phyloP scores from a whole-genome alignment of 2,888 invertebrate species.

The Psococerastis gibbosa region DNA sequence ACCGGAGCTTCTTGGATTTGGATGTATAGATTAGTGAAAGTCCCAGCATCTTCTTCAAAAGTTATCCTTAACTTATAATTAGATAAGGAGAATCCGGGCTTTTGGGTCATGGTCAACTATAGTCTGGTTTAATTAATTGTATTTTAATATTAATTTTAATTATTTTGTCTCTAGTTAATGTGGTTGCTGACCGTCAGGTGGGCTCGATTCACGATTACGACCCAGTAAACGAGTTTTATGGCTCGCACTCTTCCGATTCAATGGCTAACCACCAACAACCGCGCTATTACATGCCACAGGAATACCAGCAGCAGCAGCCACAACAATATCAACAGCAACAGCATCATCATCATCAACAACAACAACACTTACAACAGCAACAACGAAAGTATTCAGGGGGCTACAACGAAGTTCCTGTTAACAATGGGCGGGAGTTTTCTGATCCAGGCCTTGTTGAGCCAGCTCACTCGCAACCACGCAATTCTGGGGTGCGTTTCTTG shows the following conservation, averaged over 20 bases:
- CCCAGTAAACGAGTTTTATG: slow-evolving; percentile 77
- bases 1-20: no score
- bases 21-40: no score
- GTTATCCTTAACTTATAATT: no score
- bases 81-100: no score
- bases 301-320: slow-evolving; percentile 20
- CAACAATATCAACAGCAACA: slow-evolving; percentile 22
- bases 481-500: slow-evolving; percentile 17
- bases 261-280: slow-evolving; percentile 13
- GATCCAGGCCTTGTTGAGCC: neutral
- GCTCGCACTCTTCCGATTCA: slow-evolving; percentile 34
- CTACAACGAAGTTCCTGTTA: slow-evolving; percentile 17
- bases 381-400: slow-evolving; percentile 1
- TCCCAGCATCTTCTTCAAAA: no score
- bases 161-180: no score
- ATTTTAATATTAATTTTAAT: neutral
- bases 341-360: slow-evolving; percentile 24
- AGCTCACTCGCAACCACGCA: slow-evolving; percentile 12
- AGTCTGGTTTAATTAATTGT: slow-evolving; percentile 3
- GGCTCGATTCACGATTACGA: slow-evolving; percentile 91
- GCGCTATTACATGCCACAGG: slow-evolving; percentile 17
- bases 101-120: no score
- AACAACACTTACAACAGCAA: slow-evolving; percentile 14
- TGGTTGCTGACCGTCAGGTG: slow-evolving; percentile 47
- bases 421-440: slow-evolving; percentile 12